Percentiles rank a stretch among this genome's conserved stretches.
Conservation (phyloP, 2,888 invertebrate genomes). For the Oscheius sp. region DNA sequence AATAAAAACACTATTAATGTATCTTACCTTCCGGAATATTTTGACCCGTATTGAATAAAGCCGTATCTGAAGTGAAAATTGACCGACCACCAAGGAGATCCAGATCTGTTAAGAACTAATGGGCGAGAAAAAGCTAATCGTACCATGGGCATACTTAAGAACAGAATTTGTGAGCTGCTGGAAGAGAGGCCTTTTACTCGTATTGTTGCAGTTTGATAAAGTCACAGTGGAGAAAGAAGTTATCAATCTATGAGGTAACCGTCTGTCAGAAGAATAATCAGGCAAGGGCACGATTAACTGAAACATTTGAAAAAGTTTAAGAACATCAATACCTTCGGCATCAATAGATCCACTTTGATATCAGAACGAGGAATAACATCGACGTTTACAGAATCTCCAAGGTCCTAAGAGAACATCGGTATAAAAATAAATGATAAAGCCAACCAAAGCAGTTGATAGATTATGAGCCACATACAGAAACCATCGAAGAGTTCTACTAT, state of each 20-base stretch:
- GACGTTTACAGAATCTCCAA: conserved; percentile 30
- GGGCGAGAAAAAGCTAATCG: too few relatives aligned
- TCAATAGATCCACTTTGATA: conserved; percentile 87
- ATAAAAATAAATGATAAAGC: conserved; percentile 3
- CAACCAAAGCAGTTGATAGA: conserved; percentile 77
- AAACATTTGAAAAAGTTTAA: background rate
- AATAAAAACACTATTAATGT: background rate
- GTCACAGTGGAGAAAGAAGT: conserved; percentile 35
- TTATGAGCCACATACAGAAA: conserved; percentile 90
- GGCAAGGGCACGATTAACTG: conserved; percentile 39
- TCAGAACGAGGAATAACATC: conserved; percentile 73
- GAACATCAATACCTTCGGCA: conserved; percentile 82
- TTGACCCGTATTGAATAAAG: conserved; percentile 1
- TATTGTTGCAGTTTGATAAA: conserved; percentile 18
- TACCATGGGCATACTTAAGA: conserved; percentile 4
- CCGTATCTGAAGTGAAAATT: background rate
- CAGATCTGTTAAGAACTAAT: conserved; percentile 1
- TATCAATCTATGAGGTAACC: conserved; percentile 37
- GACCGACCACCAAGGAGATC: conserved; percentile 4
- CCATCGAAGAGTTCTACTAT: conserved; percentile 89
- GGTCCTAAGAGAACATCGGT: background rate
- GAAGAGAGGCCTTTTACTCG: background rate
- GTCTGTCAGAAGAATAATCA: conserved; percentile 34
- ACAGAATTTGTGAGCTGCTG: conserved; percentile 4
- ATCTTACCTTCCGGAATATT: conserved; percentile 8